Conservation (phyloP, 2,888 invertebrate species). For the Drosophila borealis region DNA sequence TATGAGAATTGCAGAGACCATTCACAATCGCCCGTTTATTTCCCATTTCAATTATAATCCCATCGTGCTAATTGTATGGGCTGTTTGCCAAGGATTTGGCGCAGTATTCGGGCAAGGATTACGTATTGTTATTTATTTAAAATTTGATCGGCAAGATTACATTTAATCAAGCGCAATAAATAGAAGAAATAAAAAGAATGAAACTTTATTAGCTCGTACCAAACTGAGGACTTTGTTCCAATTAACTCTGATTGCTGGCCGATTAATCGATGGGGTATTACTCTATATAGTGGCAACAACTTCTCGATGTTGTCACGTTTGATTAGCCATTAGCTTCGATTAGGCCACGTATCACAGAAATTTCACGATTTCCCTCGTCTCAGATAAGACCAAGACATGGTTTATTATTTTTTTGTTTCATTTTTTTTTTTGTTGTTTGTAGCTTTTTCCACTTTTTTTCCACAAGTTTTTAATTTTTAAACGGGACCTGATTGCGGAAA, state of each 20-base stretch:
- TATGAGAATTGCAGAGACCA: constrained; percentile 19
- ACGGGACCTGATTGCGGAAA: constrained; percentile 51
- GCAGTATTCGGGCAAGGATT: constrained; percentile 6
- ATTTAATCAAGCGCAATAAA: constrained; percentile 15
- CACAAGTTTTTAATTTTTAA: constrained; percentile 17
- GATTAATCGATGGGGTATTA: constrained; percentile 37
- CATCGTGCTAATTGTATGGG: constrained; percentile 31
- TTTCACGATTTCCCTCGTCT: constrained; percentile 14
- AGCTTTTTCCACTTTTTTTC: not conserved
- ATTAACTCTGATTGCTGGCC: constrained; percentile 53
- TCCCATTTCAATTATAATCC: constrained; percentile 48
- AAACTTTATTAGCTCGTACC: constrained; percentile 10
- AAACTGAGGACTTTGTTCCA: constrained; percentile 46
- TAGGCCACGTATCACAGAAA: constrained; percentile 48
- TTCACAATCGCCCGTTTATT: constrained; percentile 8
- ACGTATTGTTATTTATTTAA: constrained; percentile 29
- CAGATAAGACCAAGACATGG: constrained; percentile 30
- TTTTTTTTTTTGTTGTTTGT: constrained; percentile 9
- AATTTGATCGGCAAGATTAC: constrained; percentile 1
- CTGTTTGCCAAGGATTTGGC: constrained; percentile 20
- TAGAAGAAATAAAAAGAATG: not conserved
- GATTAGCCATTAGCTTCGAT: constrained; percentile 60
- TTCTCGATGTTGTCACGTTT: constrained; percentile 41
- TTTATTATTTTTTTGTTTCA: constrained; percentile 5
- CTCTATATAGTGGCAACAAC: constrained; percentile 7